A percentile compares a stretch with the other conserved stretches of the same genome.
Conservation (phyloP, 2,113 vertebrate species). For the Coptodon rendalli region DNA sequence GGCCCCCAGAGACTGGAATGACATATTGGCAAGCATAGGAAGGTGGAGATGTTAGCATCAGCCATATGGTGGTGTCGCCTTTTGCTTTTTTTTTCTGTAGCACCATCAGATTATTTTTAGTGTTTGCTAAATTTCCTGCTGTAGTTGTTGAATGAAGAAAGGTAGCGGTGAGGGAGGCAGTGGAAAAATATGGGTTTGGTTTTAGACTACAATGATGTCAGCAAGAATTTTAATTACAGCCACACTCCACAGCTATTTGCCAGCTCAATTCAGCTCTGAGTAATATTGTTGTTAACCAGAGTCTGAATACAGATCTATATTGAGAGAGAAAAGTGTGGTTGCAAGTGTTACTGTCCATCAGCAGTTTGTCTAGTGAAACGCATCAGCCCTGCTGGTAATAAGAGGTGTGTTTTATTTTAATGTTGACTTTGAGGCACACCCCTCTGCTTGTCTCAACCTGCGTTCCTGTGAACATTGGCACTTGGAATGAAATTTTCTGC, state of each 20-base stretch:
- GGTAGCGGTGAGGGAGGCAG: not conserved
- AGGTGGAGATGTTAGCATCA: not conserved
- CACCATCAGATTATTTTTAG: not conserved
- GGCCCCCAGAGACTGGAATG: not conserved
- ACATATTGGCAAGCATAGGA: not conserved
- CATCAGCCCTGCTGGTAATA: not conserved
- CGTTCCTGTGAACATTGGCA: conserved; percentile 3
- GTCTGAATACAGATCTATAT: not conserved
- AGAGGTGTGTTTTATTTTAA: not conserved
- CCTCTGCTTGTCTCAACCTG: conserved; percentile 61
- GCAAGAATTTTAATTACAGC: not conserved
- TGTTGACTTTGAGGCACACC: conserved; percentile 39
- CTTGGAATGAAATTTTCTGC: not conserved
- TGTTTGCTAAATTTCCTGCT: not conserved
- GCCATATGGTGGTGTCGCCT: not conserved
- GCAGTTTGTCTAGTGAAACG: not conserved
- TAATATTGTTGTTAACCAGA: not conserved
- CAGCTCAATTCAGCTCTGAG: not conserved
- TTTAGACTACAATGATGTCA: not conserved
- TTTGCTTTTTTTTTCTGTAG: not conserved
- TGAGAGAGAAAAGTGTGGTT: not conserved
- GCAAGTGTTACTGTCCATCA: not conserved
- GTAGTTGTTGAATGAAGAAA: not conserved
- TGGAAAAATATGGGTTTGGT: not conserved
- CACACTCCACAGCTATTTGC: not conserved